A percentile compares a stretch with the other conserved stretches of the same genome.
Evolutionary conservation across 2,888 invertebrate species (phyloP).

Genomic region (Reticulitermes lucifugus): DNA sequence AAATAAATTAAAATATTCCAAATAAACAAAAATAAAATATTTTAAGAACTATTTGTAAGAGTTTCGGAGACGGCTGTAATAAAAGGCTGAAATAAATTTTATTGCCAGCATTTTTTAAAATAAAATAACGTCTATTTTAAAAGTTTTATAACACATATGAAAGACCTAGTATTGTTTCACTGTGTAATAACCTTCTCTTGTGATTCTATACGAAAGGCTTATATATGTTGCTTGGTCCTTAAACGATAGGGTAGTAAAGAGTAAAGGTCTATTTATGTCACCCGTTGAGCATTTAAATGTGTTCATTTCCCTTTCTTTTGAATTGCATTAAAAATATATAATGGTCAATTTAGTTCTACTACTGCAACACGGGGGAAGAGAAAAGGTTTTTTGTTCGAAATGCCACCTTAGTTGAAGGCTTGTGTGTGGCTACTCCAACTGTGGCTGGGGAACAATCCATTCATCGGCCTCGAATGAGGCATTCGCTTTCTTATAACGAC

Average conservation of each 20-base stretch:
- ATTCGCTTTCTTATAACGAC: not conserved
- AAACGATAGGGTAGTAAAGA: not conserved
- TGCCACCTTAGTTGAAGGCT: constrained; percentile 6
- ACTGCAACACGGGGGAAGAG: constrained; percentile 1
- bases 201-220: not conserved
- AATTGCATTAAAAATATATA: constrained; percentile 16
- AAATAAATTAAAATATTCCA: no score
- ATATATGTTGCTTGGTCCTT: not conserved
- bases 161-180: no score
- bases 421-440: constrained; percentile 13
- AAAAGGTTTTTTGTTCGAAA: constrained; percentile 11
- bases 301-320: not conserved
- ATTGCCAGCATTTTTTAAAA: no score
- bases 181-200: no score
- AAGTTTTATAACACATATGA: no score
- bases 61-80: no score
- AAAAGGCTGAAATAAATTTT: no score
- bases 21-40: no score
- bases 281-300: constrained; percentile 1
- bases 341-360: constrained; percentile 25
- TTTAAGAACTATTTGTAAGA: no score
- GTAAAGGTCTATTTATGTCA: not conserved
- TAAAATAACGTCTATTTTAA: no score
- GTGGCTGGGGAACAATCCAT: not conserved
- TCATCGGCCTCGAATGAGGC: not conserved